Conservation (phyloP, 2,888 invertebrate genomes). For the Formica aserva region DNA sequence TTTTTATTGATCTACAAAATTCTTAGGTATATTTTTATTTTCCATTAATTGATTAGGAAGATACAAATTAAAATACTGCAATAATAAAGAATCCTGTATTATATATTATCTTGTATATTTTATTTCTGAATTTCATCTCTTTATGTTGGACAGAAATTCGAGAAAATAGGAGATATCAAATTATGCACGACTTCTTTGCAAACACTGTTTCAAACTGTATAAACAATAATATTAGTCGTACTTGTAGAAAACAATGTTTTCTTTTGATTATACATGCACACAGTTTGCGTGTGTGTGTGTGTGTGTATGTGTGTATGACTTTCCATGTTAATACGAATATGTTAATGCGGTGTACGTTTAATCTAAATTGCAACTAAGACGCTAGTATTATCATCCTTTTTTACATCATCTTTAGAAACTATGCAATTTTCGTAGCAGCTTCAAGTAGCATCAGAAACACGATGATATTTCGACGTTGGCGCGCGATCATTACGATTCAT, state of each 20-base stretch:
- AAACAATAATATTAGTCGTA: constrained; percentile 30
- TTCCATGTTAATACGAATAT: neutral
- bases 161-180: constrained; percentile 15
- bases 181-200: constrained; percentile 2
- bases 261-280: constrained; percentile 7
- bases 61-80: neutral
- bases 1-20: neutral
- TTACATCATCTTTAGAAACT: neutral
- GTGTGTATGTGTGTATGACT: neutral
- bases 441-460: neutral
- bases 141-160: neutral
- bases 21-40: neutral
- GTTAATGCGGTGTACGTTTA: neutral
- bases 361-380: neutral
- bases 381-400: neutral
- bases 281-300: neutral
- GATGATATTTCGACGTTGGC: constrained; percentile 33
- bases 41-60: neutral
- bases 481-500: constrained; percentile 59
- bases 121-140: neutral
- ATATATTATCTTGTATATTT: neutral
- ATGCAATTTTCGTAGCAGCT: neutral
- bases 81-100: neutral
- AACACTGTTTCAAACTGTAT: neutral
- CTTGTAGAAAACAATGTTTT: neutral